Percentiles rank a stretch among this genome's conserved stretches.
These are phyloP conservation scores for Anser brachyrhynchus DNA, from an alignment of 2,113 vertebrate species.

Conservation along the genomic window DNA sequence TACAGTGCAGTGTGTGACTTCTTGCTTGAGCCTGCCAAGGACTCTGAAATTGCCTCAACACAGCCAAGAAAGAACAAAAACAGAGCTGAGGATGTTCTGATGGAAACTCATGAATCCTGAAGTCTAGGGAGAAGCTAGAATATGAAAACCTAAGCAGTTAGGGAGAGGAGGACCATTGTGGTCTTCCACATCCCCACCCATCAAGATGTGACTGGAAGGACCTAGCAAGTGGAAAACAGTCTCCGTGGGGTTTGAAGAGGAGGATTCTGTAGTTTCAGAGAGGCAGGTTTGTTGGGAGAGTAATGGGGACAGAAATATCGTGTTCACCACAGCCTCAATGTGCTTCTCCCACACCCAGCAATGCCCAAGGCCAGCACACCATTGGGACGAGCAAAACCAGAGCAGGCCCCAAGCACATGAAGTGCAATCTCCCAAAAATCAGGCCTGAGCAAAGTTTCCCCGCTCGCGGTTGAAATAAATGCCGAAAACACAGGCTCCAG, in stretches of 20 bases:
- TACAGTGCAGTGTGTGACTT: not conserved
- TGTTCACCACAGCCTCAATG: accelerated
- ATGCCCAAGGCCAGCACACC: not conserved
- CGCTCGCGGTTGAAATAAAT: not conserved
- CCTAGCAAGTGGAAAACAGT: accelerated
- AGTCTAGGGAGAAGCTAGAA: accelerated
- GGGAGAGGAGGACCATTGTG: accelerated
- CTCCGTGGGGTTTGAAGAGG: not conserved
- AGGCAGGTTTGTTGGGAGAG: no score
- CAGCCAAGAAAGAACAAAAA: not conserved
- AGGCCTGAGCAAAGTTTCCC: not conserved
- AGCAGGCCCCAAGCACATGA: not conserved
- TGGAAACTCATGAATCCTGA: not conserved
- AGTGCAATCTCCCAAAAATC: not conserved
- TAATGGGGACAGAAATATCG: accelerated
- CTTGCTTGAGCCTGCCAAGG: not conserved
- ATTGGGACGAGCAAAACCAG: not conserved
- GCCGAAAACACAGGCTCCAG: not conserved
- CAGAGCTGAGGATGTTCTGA: not conserved
- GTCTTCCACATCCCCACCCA: not conserved
- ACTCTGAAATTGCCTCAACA: not conserved
- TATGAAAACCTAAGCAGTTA: not conserved
- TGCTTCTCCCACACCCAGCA: accelerated
- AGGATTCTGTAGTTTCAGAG: not conserved
- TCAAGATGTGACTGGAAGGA: not conserved